Conservation (phyloP, 2,113 vertebrate species). For the Labeo rohita region DNA sequence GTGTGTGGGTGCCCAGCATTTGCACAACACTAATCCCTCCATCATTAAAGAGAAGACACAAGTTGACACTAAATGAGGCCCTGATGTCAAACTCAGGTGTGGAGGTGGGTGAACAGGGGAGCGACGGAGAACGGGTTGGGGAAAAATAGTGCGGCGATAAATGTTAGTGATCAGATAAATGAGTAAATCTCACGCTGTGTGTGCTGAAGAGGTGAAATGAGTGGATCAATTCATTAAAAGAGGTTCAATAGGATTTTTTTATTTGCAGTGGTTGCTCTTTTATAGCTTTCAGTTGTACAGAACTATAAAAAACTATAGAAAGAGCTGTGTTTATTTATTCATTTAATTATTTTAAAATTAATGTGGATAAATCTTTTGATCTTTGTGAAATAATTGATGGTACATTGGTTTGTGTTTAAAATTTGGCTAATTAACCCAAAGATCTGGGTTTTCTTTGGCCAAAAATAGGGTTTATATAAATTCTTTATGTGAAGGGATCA, state of each 20-base stretch:
- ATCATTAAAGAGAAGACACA: slow-evolving; percentile 47
- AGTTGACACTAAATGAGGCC: slow-evolving; percentile 18
- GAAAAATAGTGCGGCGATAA: neutral
- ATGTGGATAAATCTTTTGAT: neutral
- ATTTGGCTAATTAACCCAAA: neutral
- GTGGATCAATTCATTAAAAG: neutral
- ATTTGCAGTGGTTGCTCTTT: neutral
- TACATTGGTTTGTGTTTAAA: neutral
- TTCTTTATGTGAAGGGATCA: neutral
- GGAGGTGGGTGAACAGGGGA: neutral
- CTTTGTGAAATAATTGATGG: neutral
- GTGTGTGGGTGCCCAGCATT: slow-evolving; percentile 14
- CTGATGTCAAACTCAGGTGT: slow-evolving; percentile 14
- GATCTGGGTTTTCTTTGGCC: neutral
- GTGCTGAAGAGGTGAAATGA: slow-evolving; percentile 1
- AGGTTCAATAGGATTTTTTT: neutral
- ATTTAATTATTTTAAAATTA: neutral
- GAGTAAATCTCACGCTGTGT: neutral
- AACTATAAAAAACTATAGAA: neutral
- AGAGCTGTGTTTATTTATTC: neutral
- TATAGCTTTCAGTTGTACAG: neutral
- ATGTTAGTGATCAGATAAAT: neutral
- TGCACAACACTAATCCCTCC: slow-evolving; percentile 39
- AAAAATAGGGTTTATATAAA: neutral
- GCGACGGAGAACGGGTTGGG: slow-evolving; percentile 11